Evolutionary conservation across 2,113 vertebrate species (phyloP).

Genomic region (Pygoscelis adeliae): DNA sequence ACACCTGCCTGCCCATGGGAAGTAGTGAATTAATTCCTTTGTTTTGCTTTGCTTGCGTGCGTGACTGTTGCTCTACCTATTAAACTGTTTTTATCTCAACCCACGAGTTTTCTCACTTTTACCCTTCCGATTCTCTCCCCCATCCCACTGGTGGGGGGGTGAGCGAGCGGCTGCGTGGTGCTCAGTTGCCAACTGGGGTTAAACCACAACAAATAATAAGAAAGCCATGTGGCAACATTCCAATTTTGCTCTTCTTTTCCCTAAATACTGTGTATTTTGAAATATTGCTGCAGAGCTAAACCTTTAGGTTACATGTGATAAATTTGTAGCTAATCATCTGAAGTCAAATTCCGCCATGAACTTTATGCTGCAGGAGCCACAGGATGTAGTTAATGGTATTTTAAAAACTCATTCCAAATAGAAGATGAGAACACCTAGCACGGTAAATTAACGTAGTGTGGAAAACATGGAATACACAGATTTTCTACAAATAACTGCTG

Average conservation of each 20-base stretch:
- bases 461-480: background rate
- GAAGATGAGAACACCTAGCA: background rate
- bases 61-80: no score
- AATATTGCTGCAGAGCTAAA: background rate
- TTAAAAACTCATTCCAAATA: background rate
- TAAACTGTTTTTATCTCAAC: no score
- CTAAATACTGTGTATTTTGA: background rate
- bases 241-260: background rate
- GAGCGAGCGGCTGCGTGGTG: no score
- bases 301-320: background rate
- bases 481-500: background rate
- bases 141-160: no score
- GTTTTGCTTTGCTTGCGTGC: no score
- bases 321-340: constrained; percentile 46
- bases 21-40: no score
- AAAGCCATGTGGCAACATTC: background rate
- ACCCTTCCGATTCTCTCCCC: no score
- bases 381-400: constrained; percentile 27
- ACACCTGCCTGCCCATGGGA: no score
- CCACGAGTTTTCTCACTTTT: no score
- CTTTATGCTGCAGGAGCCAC: background rate
- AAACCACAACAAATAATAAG: no score
- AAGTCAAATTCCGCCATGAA: constrained; percentile 23
- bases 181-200: no score
- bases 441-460: background rate